Percentiles rank a stretch among this genome's conserved stretches.
phyloP scores from a whole-genome alignment of 2,113 vertebrate genomes.

The Balaenoptera acutorostrata region DNA sequence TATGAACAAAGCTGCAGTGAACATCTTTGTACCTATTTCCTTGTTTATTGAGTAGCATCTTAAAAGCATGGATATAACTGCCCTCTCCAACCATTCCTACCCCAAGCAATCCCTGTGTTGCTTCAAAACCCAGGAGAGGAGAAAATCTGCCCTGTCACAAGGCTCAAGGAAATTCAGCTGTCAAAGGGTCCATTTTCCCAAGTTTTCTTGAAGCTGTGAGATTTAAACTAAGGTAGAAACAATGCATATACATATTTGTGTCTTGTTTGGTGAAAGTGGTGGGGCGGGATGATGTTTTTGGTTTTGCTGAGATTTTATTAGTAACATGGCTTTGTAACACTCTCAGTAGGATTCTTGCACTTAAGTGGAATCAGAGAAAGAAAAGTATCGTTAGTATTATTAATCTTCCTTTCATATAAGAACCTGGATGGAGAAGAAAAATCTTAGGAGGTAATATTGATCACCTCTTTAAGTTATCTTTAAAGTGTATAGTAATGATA shows the following conservation, averaged over 20 bases:
- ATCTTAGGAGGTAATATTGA: not conserved
- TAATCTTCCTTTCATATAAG: not conserved
- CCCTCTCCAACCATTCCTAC: not conserved
- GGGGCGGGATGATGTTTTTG: not conserved
- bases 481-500: not conserved
- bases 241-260: not conserved
- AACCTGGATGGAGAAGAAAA: not conserved
- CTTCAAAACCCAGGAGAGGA: not conserved
- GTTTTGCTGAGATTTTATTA: not conserved
- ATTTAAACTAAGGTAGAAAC: not conserved
- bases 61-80: not conserved
- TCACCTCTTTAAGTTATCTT: not conserved
- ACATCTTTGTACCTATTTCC: not conserved
- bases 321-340: not conserved
- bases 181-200: not conserved
- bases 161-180: not conserved
- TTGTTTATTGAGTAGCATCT: not conserved
- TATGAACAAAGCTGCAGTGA: not conserved
- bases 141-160: not conserved
- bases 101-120: not conserved
- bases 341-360: not conserved
- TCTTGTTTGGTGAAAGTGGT: not conserved
- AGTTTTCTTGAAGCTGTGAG: not conserved
- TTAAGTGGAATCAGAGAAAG: not conserved
- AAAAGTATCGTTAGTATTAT: not conserved